Evolutionary conservation across 1,140 invertebrate species (phyloP).

Genomic region (Eumaeus atala): DNA sequence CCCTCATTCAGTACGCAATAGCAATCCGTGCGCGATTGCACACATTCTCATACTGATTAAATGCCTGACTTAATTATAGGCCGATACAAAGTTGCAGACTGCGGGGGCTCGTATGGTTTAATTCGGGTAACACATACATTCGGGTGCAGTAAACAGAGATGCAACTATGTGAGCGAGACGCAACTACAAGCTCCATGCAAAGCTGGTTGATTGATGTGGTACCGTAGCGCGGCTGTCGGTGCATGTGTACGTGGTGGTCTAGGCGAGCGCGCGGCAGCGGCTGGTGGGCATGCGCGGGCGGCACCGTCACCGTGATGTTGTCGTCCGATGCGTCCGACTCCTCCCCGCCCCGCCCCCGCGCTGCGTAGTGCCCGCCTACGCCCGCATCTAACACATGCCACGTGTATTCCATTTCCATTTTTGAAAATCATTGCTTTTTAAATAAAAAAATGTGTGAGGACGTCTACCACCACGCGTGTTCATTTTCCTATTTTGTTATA

Average conservation of each 20-base stretch:
- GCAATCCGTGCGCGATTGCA: too few species aligned
- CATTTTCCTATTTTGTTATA: too few species aligned
- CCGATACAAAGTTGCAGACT: too few species aligned
- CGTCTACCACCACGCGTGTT: too few species aligned
- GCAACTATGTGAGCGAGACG: background rate
- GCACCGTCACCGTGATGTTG: slow-evolving; percentile 76
- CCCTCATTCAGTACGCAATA: too few species aligned
- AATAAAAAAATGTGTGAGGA: too few species aligned
- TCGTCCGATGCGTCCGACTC: slow-evolving; percentile 75
- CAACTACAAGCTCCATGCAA: slow-evolving; percentile 21
- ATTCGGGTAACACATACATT: too few species aligned
- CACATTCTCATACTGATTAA: too few species aligned
- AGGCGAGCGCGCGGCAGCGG: slow-evolving; percentile 16
- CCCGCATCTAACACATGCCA: slow-evolving; percentile 35
- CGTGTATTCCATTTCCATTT: background rate
- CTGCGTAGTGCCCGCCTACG: slow-evolving; percentile 10
- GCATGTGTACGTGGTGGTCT: slow-evolving; percentile 22
- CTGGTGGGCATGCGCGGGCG: slow-evolving; percentile 45
- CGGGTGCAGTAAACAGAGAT: background rate
- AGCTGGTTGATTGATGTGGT: slow-evolving; percentile 21
- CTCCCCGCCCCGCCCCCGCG: slow-evolving; percentile 26
- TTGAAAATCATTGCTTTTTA: background rate
- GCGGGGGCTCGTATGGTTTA: too few species aligned
- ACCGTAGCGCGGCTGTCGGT: slow-evolving; percentile 46
- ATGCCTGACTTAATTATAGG: too few species aligned